These are phyloP conservation scores for Sarcophaga peregrina DNA, from an alignment of 1,140 invertebrate species.

Conservation along the genomic window DNA sequence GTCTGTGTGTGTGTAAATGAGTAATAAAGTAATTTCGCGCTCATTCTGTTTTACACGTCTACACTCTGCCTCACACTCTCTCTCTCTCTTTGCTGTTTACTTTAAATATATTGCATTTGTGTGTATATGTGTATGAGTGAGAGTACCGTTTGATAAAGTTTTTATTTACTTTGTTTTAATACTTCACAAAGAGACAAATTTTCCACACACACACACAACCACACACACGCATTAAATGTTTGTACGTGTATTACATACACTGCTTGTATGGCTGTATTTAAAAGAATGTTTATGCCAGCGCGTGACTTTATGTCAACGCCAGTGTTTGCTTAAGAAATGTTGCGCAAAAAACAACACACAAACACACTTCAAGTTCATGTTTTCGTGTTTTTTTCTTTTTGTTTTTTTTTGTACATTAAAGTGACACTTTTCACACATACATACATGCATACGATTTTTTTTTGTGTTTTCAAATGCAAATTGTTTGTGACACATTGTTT, in stretches of 20 bases:
- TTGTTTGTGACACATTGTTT: slow-evolving; percentile 6
- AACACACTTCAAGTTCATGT: background rate
- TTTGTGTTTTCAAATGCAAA: background rate
- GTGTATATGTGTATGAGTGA: background rate
- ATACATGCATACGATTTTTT: background rate
- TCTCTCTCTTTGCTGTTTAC: too few relatives aligned
- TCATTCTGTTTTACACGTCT: too few relatives aligned
- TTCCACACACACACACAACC: background rate
- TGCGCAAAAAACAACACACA: background rate
- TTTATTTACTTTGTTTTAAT: background rate
- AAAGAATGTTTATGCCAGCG: background rate
- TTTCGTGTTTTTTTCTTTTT: background rate
- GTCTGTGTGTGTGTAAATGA: too few relatives aligned
- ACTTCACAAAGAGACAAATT: background rate
- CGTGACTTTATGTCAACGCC: background rate
- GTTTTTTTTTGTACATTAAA: background rate
- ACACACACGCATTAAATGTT: background rate
- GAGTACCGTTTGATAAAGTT: background rate
- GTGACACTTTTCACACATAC: slow-evolving; percentile 3
- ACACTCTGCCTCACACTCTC: too few relatives aligned
- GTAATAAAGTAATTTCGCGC: too few relatives aligned
- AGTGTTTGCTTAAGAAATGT: background rate
- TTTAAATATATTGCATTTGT: too few relatives aligned
- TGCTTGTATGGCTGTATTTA: background rate
- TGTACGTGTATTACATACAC: background rate